Evolutionary conservation across 2,888 invertebrate species (phyloP), one percentile per base, ranked within the genome.

Genomic region (Chrysolina oricalcia): DNA sequence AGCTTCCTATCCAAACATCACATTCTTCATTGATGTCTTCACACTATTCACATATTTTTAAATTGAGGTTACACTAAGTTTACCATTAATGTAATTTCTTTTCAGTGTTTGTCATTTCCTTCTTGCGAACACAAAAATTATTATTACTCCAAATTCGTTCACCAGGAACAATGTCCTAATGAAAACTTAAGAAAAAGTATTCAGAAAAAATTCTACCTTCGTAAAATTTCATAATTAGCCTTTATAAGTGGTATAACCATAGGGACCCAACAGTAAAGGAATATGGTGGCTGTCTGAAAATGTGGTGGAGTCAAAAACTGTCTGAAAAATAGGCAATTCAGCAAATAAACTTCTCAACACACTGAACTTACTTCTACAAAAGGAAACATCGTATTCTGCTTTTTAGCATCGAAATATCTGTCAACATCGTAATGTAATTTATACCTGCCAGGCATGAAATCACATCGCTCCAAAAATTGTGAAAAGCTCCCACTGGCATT

Each of bases 161-260:
- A 8, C 8, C 35, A 35, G 35, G 8, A 6, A 35, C 27, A 27
- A 27, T 35, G 35, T 35, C 35, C 35, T 8, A 8, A n/a, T 46
- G 46, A 46, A 46, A 46, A 46, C 15, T 35, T 6, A 6, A 35
- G 35, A 35, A 35, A 35, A 6, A 6, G 4, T 35, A 6, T 35
- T 8, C 8, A 6, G 4, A 6, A 35, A 6, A 35, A 35, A 35
- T 35, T 35, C 35, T 35, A 35, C 35, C 35, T 35, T 35, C 35
- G 0, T 35, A 8, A 35, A 35, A 6, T 35, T 35, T 35, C 35
- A 35, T 8, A 35, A 2, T 35, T 10, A 59, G 27, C 95, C 95
- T 82, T 94, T 91, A 86, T 95, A 95, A 0, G 95, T 95, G 0
- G 94, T 92, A 84, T 95, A 96, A 19, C 95, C 94, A 87, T 91